phyloP scores from a whole-genome alignment of 2,797 vertebrate genomes.

The Myotis planiceps region DNA sequence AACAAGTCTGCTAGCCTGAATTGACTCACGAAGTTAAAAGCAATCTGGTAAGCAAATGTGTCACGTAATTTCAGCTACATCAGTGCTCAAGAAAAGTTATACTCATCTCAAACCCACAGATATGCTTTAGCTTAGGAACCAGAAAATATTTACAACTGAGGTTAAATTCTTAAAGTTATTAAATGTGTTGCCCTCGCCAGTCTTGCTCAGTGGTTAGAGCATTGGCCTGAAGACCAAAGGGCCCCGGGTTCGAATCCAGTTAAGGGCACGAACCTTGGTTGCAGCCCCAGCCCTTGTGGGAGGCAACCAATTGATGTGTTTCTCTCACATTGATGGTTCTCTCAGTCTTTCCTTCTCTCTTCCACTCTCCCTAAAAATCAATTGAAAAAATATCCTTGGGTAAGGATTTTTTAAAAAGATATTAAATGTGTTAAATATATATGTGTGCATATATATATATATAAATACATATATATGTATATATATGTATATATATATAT shows the following conservation, averaged over 20 bases:
- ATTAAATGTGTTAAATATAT: not conserved
- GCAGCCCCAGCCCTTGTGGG: not conserved
- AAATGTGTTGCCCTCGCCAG: not conserved
- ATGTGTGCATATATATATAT: not conserved
- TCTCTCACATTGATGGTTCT: not conserved
- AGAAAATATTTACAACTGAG: not conserved
- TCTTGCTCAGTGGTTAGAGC: not conserved
- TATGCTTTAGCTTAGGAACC: not conserved
- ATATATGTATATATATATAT: not conserved
- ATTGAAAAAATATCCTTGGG: not conserved
- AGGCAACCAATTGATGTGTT: not conserved
- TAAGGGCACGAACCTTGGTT: not conserved
- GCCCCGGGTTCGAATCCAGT: not conserved
- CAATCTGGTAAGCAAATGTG: constrained; percentile 68
- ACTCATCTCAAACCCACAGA: constrained; percentile 67
- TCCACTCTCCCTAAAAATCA: not conserved
- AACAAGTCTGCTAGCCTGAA: constrained; percentile 76
- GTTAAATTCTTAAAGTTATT: not conserved
- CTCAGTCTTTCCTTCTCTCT: not conserved
- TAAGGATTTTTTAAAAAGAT: not conserved
- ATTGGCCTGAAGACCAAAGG: not conserved
- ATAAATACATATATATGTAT: no score
- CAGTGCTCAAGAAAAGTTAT: constrained; percentile 64
- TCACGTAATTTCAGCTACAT: constrained; percentile 57
- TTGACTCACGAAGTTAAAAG: constrained; percentile 81